Base-by-base conservation (phyloP, 2,113 vertebrate species). In the Callipepla squamata region DNA sequence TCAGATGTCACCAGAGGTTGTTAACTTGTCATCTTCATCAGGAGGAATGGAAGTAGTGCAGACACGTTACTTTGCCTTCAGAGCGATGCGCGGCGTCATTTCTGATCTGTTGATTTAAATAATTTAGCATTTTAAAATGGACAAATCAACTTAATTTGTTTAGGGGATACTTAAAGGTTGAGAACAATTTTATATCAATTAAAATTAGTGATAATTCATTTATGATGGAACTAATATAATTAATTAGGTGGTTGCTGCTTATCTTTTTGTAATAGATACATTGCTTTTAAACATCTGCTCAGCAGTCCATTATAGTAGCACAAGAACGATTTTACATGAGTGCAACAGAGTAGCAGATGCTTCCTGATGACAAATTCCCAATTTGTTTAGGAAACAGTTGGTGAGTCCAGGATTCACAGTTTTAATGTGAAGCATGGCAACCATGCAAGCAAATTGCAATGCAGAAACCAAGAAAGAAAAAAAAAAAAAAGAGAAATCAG, bases 271-370 rank as follows among this genome's bases (percentile, higher is more conserved):
- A 87, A 90, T 94, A 72, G 74, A 67, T 65, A 51, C 38, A 58
- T 82, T 96, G 75, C 91, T 96, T 94, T 95, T 91, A 96, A 96
- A 95, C 93, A 95, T 95, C 95, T 97, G 94, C 94, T 97, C 68
- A 78, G 0, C 73, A 76, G 93, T 92, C 93, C 61, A 9, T 96
- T 95, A 79, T 65, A 58, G 89, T 80, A 74, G 78, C 91, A 82
- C 6, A 61, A 94, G 95, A 97, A 91, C 77, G 80, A 82, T 95
- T 97, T 97, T 95, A 96, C 68, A 15, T 93, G 96, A 94, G 76
- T 90, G 93, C 90, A 95, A 12, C 81, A 87, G 94, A 97, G 85
- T 61, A 96, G 87, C 96, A 97, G 97, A 97, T 97, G 97, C 97
- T 97, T 97, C 82, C 92, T 97, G 88, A 95, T 77, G 93, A 97